Base-by-base conservation (phyloP, 2,797 vertebrate species). In the Phataginus tricuspis region DNA sequence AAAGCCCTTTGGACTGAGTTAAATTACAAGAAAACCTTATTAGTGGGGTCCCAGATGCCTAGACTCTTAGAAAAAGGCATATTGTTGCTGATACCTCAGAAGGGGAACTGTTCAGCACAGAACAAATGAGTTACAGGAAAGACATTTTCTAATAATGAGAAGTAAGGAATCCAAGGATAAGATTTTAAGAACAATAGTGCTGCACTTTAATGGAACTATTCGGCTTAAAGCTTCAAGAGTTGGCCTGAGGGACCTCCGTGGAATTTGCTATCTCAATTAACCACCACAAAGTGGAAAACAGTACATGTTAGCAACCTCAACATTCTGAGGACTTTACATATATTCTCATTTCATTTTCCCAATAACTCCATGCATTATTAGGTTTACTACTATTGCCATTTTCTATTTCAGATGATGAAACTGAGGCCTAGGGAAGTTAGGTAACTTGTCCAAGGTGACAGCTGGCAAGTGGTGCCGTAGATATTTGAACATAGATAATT, bases 1-100 rank as follows among this genome's bases (percentile, higher is more conserved):
- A 90, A 92, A 82, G 34, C 4, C 29, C 75, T 94, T 89, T 90
- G 77, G 49, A 53, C 39, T 74, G 39, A 82, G 61, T 84, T 90
- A 75, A 96, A 14, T 86, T 57, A 87, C n/a, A 89, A 16, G 23
- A 19, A 90, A 86, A 84, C 19, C 55, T 75, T 53, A 39, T 15
- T 34, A 49, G 34, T 74, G 51, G 42, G 49, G 37, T 77, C 45
- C 14, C 88, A 89, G 66, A 59, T 27, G 42, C 59, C 18, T 77
- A n/a, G 31, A 11, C 79, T 84, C 45, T 69, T 69, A 78, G 37
- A 42, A 69, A 78, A 72, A 68, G 45, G 34, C 25, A 42, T 55
- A 21, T 14, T 63, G 79, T 4, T 64, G 14, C 45, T 59, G 74
- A 34, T 68, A 31, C 51, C 57, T 88, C 87, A 82, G 4, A 69